Conservation (phyloP, 2,888 invertebrate species). For the Pogonocherus hispidulus region DNA sequence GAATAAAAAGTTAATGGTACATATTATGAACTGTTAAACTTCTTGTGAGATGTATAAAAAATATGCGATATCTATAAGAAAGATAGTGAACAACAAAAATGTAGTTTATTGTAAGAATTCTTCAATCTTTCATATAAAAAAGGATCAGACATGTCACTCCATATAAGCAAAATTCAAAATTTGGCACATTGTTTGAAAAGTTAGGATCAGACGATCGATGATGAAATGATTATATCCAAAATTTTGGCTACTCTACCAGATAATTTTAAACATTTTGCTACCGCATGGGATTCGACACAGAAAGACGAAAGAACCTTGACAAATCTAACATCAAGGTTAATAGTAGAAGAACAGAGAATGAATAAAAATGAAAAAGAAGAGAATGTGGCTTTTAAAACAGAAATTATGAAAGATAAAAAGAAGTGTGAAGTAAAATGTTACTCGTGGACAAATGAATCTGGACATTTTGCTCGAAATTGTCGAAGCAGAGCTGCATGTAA, state of each 20-base stretch:
- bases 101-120: not conserved
- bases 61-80: not conserved
- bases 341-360: too few relatives aligned
- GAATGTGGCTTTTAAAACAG: not conserved
- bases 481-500: too few relatives aligned
- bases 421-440: too few relatives aligned
- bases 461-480: too few relatives aligned
- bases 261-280: not conserved
- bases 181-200: not conserved
- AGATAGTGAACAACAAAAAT: not conserved
- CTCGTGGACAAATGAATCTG: too few relatives aligned
- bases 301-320: too few relatives aligned
- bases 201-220: not conserved
- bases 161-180: conserved; percentile 18
- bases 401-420: too few relatives aligned
- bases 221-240: conserved; percentile 11
- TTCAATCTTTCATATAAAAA: conserved; percentile 1
- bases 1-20: conserved; percentile 28
- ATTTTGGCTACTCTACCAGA: conserved; percentile 2
- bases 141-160: conserved; percentile 10
- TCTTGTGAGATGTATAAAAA: conserved; percentile 27
- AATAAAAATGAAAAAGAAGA: not conserved
- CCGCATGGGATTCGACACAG: not conserved
- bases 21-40: conserved; percentile 30
- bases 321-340: too few relatives aligned